Evolutionary conservation across 2,888 invertebrate genomes (phyloP), one percentile per base, ranked within the genome.

Genomic region (Ceramica pisi): DNA sequence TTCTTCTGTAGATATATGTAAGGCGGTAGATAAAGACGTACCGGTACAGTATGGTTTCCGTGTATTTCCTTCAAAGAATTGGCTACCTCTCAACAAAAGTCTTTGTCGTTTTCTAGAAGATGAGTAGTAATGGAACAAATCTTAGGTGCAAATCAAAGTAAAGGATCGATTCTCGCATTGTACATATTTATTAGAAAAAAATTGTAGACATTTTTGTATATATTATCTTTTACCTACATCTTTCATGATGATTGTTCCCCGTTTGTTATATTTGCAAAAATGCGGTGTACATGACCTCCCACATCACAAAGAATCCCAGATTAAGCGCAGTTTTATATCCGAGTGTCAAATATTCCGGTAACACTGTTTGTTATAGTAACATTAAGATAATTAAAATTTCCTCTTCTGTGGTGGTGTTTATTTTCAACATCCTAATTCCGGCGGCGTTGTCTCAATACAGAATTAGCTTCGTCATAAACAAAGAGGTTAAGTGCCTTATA

Each of bases 381-480:
- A 73, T 75, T 63, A 71, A 63, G 80, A 78, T 79, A 81, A 79
- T 81, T 75, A 77, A 68, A 78, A 80, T 80, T 75, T 84, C 77
- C 73, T 81, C 60, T 70, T 67, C 70, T 70, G 71, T 61, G 77
- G 67, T 85, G 77, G 67, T 85, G 77, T 86, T 87, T 86, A 76
- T 81, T 84, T 82, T 81, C 71, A 86, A 84, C 83, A 82, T 87
- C 77, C 84, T 70, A 76, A 85, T 82, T 76, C 78, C 77, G 65
- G 78, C 76, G 78, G 67, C 80, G 75, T 78, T 87, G 87, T 84
- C 86, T 85, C 83, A 89, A 89, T 89, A 90, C 91, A 73, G 88
- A 91, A 90, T 92, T 90, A 92, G 90, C 87, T 82, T 84, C 82
- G 88, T 91, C 91, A 91, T 92, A 92, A 93, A 92, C 92, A 93